phyloP scores from a whole-genome alignment of 2,888 invertebrate genomes.

The Elegia similella region DNA sequence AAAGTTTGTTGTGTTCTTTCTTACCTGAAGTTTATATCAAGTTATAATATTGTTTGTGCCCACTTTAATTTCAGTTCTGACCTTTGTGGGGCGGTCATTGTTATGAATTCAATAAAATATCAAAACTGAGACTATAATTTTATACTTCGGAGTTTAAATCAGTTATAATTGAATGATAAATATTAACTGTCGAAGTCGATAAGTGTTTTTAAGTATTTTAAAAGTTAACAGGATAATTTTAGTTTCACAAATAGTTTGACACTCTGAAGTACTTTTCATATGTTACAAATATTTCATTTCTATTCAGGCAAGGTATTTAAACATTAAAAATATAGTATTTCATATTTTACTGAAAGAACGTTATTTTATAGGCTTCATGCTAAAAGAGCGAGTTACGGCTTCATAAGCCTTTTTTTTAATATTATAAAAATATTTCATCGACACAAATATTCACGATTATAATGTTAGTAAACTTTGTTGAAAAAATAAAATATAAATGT shows the following conservation, averaged over 20 bases:
- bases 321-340: too few relatives aligned
- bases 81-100: conserved; percentile 9
- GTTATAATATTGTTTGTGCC: conserved; percentile 16
- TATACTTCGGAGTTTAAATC: not conserved
- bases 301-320: too few relatives aligned
- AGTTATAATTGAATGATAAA: not conserved
- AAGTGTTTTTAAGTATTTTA: not conserved
- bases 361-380: too few relatives aligned
- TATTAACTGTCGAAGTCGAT: not conserved
- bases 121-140: not conserved
- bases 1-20: conserved; percentile 14
- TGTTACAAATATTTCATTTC: not conserved
- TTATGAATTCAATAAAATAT: not conserved
- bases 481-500: too few relatives aligned
- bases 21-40: conserved; percentile 14
- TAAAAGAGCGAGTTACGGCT: too few relatives aligned
- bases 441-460: too few relatives aligned
- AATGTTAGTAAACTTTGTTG: too few relatives aligned
- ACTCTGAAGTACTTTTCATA: not conserved
- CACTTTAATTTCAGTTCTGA: conserved; percentile 13
- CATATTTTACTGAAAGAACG: too few relatives aligned
- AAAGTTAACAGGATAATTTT: not conserved
- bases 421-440: too few relatives aligned
- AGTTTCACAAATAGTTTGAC: not conserved
- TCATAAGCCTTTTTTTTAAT: too few relatives aligned